Base-by-base conservation (phyloP, 2,113 vertebrate species). In the Indicator indicator region DNA sequence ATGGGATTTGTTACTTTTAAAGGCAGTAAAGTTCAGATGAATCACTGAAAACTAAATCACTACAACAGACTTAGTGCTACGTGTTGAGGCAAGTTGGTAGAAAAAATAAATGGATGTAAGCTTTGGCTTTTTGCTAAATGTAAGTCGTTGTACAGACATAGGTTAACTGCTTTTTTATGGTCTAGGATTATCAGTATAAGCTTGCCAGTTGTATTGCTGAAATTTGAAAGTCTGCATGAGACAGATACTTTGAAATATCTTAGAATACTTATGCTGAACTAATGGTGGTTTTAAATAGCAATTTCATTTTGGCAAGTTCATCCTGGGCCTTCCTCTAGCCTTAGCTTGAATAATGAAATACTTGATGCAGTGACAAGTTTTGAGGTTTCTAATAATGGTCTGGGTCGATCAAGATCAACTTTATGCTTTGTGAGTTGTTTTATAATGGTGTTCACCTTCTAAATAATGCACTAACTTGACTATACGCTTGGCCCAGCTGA, bases 291-390 rank as follows among this genome's bases (percentile, higher is more conserved):
- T 85, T 88, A 70, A 93, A 73, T 40, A 76, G 82, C 42, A 94
- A 24, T 93, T 90, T 90, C 32, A 59, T 88, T 65, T 95, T 81
- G 62, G 67, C 70, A 79, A 84, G 62, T 54, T 89, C 71, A 74
- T 48, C 58, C 27, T 36, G 12, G 20, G 30, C 16, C 55, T 79
- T 89, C 67, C 33, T 69, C 32, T 89, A 28, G 46, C 87, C 87
- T 70, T 33, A 58, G 26, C 30, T 65, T 73, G 71, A 83, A 70
- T 75, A 70, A 87, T 83, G 36, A 88, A 94, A 70, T 89, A 88
- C 48, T 91, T 87, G 91, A 73, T 83, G 33, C 20, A 62, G 44
- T 79, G 44, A 58, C 17, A n/a, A 89, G 36, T 65, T 63, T 16
- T 62, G 64, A 90, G 40, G 36, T 93, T 93, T 56, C 38, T 82